Evolutionary conservation across 2,113 vertebrate genomes (phyloP), one percentile per base, ranked within the genome.

Genomic region (Piprites chloris): DNA sequence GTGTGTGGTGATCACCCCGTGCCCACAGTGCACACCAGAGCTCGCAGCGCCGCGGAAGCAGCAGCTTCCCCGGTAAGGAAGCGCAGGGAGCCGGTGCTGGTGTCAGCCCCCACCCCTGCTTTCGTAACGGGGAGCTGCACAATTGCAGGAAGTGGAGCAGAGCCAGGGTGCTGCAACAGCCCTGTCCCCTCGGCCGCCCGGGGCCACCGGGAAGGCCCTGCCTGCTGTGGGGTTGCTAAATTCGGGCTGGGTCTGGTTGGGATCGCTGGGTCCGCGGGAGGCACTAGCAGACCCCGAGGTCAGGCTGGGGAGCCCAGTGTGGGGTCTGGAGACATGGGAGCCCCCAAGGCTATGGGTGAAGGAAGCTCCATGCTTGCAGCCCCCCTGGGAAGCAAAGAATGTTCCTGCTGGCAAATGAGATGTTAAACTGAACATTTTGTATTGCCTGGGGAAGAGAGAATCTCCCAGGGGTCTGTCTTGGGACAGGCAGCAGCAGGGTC

Each of bases 11-110:
- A 91, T 53, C 33, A 10, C 26, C 20, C 55, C 11, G 42, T 12
- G 1, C 41, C 56, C 49, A 46, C 4, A 5, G 16, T 1, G 4
- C 52, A 26, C 12, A 12, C 23, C 1, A 26, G 5, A 56, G 41
- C 21, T 5, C 4, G 6, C 2, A 2, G 72, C 0, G 1, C 39
- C 0, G 19, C 9, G 22, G 85, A 90, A 95, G 49, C 0, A 79
- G 78, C 59, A 41, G 90, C 88, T 93, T 94, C 71, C 75, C 75
- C 1, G 0, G 5, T 47, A 62, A 62, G 92, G 95, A 97, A 95
- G 67, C 0, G 1, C 0, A 1, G 30, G 67, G 72, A 90, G 59
- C 41, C 0, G 0, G 6, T 47, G 49, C 37, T 0, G 0, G 5
- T 47, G 49, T 82, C 85, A 49, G 49, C 37, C 66, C 26, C 47